A percentile compares a stretch with the other conserved stretches of the same genome.
Conservation (phyloP, 1,140 invertebrate species). For the Trichonephila clavipes region DNA sequence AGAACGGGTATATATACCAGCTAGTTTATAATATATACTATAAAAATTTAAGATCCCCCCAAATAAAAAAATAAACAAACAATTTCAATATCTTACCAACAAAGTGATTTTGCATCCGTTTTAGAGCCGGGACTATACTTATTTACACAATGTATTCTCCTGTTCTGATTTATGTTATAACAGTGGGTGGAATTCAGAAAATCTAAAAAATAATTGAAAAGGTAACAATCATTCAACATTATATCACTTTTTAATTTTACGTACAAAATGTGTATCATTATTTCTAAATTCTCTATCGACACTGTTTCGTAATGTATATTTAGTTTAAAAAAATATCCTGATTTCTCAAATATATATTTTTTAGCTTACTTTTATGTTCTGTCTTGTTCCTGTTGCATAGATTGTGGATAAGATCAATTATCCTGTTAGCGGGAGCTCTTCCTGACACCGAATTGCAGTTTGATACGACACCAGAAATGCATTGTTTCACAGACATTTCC, state of each 20-base stretch:
- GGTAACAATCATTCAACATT: too few relatives aligned
- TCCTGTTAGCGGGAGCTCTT: background rate
- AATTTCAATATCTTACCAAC: constrained; percentile 35
- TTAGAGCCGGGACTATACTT: background rate
- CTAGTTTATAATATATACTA: too few relatives aligned
- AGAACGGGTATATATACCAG: too few relatives aligned
- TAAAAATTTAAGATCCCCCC: too few relatives aligned
- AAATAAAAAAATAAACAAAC: background rate
- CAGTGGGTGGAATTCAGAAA: constrained; percentile 18
- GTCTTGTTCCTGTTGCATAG: background rate
- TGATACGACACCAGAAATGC: background rate
- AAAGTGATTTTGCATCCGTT: constrained; percentile 25
- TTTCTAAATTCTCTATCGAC: too few relatives aligned
- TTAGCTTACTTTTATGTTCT: background rate
- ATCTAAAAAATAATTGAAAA: background rate
- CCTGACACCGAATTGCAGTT: background rate
- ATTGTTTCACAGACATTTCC: background rate
- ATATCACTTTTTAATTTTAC: too few relatives aligned
- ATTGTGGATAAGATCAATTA: background rate
- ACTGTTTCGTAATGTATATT: too few relatives aligned
- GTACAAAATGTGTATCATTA: too few relatives aligned
- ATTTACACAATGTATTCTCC: background rate
- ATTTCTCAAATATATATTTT: background rate
- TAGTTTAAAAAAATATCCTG: too few relatives aligned
- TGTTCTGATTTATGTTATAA: background rate